Evolutionary conservation across 2,797 vertebrate species (phyloP), one percentile per base, ranked within the genome.

Genomic region (Helostoma temminkii): DNA sequence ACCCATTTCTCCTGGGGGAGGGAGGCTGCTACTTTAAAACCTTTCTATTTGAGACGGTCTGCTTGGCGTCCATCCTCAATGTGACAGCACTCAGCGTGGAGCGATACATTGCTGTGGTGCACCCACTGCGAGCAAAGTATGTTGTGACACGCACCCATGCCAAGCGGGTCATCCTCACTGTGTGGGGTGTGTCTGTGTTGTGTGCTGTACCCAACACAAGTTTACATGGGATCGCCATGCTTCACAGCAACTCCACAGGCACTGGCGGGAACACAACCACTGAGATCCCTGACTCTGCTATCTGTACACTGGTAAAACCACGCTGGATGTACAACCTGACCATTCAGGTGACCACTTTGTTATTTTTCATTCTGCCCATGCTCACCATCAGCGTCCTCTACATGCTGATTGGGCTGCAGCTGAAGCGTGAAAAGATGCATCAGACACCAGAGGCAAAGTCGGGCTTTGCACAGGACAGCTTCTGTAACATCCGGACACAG

Each of bases 311-410:
- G 71, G 94, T 97, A 21, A 93, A 92, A 55, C 93, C 96, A 0
- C 93, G 57, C 9, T 92, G 94, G 94, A 86, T 95, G 46, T 98
- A 99, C 92, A 96, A 95, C 78, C 89, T 97, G 54, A 94, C 96
- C 81, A 94, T 97, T 46, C 97, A 98, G 86, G 83, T 93, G 71
- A 98, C 96, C 28, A 93, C 96, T 0, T 80, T 97, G 2, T 36
- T 98, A 7, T 98, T 99, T 89, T 99, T 98, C 77, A 86, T 96
- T 69, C 60, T 98, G 73, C 98, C 97, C 69, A 97, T 98, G 97
- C 88, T 93, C 39, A 94, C 92, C 55, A 96, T 99, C 88, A 97
- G 95, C 1, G 37, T 93, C 34, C 93, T 98, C 12, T 98, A 99
- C 87, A 84, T 98, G 83, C 95, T 97, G 73, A 97, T 98, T 0